Conservation (phyloP, 2,797 vertebrate species). For the Arremon aurantiirostris region DNA sequence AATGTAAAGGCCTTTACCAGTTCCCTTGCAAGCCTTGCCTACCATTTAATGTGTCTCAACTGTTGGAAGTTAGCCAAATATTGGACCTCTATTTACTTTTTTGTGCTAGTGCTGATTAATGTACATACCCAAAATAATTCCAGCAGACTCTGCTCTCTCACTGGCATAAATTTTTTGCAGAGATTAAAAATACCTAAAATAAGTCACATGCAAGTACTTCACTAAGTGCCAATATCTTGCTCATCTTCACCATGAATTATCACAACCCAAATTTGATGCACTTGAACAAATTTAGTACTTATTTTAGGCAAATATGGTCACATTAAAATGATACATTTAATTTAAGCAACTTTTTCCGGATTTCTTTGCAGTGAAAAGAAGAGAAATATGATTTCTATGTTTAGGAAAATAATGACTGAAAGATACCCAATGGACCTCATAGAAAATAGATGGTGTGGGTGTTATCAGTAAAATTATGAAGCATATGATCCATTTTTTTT, state of each 20-base stretch:
- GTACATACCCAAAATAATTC: neutral
- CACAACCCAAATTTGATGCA: neutral
- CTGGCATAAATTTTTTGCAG: neutral
- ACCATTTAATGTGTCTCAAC: neutral
- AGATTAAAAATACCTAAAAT: neutral
- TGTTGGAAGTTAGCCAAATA: neutral
- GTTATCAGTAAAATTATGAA: neutral
- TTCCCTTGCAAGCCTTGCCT: neutral
- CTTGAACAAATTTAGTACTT: neutral
- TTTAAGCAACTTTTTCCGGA: neutral
- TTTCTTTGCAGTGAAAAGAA: neutral
- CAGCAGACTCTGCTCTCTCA: neutral
- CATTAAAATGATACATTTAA: neutral
- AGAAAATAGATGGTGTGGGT: neutral
- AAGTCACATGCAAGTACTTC: neutral
- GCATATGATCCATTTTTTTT: rapidly evolving
- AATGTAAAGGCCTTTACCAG: neutral
- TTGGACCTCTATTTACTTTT: neutral
- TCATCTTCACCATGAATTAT: neutral
- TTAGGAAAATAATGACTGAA: neutral
- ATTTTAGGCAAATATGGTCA: neutral
- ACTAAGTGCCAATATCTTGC: neutral
- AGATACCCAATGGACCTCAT: rapidly evolving
- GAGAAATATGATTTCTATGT: neutral
- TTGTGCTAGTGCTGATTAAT: neutral